Conservation (phyloP, 1,140 invertebrate genomes). For the Mylabris phalerata region DNA sequence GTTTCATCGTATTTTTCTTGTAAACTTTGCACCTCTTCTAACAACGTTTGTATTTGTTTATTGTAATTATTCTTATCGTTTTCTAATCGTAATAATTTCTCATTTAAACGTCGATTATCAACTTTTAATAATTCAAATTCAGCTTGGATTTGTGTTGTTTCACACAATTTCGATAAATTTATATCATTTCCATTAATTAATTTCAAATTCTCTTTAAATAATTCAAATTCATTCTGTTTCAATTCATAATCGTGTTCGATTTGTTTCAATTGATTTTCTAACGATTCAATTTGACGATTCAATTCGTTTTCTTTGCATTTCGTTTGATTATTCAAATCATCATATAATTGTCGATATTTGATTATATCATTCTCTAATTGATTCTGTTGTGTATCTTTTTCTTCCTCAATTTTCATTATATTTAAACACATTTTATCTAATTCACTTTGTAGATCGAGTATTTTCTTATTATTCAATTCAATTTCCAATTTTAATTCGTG, state of each 20-base stretch:
- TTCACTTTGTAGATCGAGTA: slow-evolving; percentile 44
- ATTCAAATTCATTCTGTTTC: slow-evolving; percentile 36
- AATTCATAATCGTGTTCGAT: slow-evolving; percentile 30
- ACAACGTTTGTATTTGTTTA: slow-evolving; percentile 25
- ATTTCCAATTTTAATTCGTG: slow-evolving; percentile 46
- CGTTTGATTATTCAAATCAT: slow-evolving; percentile 11
- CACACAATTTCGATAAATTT: slow-evolving; percentile 41
- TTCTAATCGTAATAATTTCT: slow-evolving; percentile 43
- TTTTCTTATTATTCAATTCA: slow-evolving; percentile 45
- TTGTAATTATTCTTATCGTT: slow-evolving; percentile 33
- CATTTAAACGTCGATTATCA: slow-evolving; percentile 40
- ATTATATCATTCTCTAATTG: slow-evolving; percentile 37
- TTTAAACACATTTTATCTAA: slow-evolving; percentile 39
- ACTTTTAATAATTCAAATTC: slow-evolving; percentile 45
- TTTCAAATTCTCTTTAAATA: slow-evolving; percentile 45
- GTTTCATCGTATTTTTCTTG: slow-evolving; percentile 61
- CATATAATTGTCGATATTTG: slow-evolving; percentile 20
- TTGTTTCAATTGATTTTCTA: slow-evolving; percentile 24
- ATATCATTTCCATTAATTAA: slow-evolving; percentile 40
- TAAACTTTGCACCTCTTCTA: slow-evolving; percentile 48
- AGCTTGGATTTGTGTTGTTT: slow-evolving; percentile 45
- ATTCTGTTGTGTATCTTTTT: slow-evolving; percentile 35
- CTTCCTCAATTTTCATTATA: slow-evolving; percentile 40
- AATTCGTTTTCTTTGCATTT: slow-evolving; percentile 1
- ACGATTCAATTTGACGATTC: slow-evolving; percentile 6